phyloP scores from a whole-genome alignment of 2,113 vertebrate genomes.

The Engystomops pustulosus region DNA sequence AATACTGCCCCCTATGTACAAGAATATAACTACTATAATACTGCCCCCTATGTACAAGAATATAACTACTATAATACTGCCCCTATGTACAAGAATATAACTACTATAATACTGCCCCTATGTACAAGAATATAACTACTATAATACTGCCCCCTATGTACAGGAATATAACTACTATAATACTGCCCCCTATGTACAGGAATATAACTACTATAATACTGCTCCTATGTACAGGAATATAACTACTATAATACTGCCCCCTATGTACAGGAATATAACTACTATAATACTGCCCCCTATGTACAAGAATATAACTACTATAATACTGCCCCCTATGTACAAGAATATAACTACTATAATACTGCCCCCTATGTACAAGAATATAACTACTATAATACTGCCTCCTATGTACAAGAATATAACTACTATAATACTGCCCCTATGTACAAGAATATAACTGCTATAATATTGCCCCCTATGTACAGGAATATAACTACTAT shows the following conservation, averaged over 20 bases:
- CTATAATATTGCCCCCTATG: background rate
- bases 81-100: constrained; percentile 1
- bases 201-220: constrained; percentile 18
- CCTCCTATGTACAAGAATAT: background rate
- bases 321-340: background rate
- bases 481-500: constrained; percentile 5
- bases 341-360: constrained; percentile 2
- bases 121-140: constrained; percentile 1
- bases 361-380: background rate
- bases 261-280: background rate
- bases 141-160: background rate
- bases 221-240: background rate
- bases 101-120: background rate
- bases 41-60: background rate
- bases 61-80: constrained; percentile 8
- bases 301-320: background rate
- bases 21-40: too few species aligned
- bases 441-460: background rate
- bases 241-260: background rate
- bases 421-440: background rate
- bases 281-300: background rate
- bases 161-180: constrained; percentile 9
- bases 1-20: too few species aligned
- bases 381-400: constrained; percentile 5
- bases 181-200: background rate